A percentile compares a stretch with the other conserved stretches of the same genome.
phyloP scores from a whole-genome alignment of 1,140 invertebrate genomes.

The Portunus trituberculatus region DNA sequence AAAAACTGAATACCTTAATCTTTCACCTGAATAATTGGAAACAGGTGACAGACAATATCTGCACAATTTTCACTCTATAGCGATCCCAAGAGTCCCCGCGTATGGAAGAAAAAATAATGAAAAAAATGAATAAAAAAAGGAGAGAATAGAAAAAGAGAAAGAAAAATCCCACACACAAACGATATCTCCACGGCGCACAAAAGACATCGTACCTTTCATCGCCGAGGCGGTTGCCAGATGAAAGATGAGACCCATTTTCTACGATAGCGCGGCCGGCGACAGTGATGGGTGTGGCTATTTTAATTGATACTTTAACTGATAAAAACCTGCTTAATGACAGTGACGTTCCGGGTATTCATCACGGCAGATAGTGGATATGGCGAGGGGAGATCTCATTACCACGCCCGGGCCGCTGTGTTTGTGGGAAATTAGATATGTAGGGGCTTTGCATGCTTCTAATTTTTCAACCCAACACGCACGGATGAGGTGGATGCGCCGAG shows the following conservation, averaged over 20 bases:
- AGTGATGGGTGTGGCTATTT: slow-evolving; percentile 52
- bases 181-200: background rate
- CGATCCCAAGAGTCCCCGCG: background rate
- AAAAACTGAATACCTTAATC: background rate
- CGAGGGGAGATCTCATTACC: slow-evolving; percentile 52
- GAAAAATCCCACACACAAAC: background rate
- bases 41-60: background rate
- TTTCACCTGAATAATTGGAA: background rate
- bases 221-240: background rate
- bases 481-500: background rate
- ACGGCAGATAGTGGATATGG: slow-evolving; percentile 44
- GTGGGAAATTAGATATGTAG: slow-evolving; percentile 50
- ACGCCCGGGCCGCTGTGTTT: background rate
- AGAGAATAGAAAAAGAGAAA: background rate
- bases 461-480: slow-evolving; percentile 25
- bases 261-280: slow-evolving; percentile 27
- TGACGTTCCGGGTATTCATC: slow-evolving; percentile 45
- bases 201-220: slow-evolving; percentile 26
- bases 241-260: slow-evolving; percentile 58
- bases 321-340: slow-evolving; percentile 56
- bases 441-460: slow-evolving; percentile 39
- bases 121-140: too few relatives aligned
- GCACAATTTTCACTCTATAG: background rate
- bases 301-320: slow-evolving; percentile 68
- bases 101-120: too few relatives aligned